A percentile compares a stretch with the other conserved stretches of the same genome.
Conservation (phyloP, 1,140 invertebrate species). For the Pogonomyrmex barbatus region DNA sequence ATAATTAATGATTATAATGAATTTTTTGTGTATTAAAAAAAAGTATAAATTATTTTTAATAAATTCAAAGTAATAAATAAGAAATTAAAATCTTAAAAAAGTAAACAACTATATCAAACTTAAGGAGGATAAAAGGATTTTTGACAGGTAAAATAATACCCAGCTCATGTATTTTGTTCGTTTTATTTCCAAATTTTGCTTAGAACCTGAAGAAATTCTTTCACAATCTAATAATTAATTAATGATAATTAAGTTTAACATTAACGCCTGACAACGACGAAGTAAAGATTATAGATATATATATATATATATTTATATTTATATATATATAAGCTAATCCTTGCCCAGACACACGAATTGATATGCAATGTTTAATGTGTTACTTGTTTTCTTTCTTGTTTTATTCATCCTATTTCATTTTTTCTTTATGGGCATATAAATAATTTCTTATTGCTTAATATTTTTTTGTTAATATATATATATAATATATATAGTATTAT, state of each 20-base stretch:
- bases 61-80: background rate
- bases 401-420: conserved; percentile 57
- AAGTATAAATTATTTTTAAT: background rate
- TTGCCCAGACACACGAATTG: conserved; percentile 85
- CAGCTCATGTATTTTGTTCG: conserved; percentile 69
- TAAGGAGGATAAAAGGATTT: background rate
- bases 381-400: conserved; percentile 66
- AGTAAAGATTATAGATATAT: conserved; percentile 82
- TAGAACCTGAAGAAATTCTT: conserved; percentile 85
- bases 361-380: conserved; percentile 84
- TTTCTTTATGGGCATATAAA: conserved; percentile 83
- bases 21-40: background rate
- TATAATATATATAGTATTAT: conserved; percentile 77
- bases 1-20: too few species aligned
- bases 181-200: conserved; percentile 85
- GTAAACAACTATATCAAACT: background rate
- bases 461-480: conserved; percentile 75
- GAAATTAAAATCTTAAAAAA: background rate
- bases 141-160: background rate
- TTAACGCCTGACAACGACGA: conserved; percentile 84
- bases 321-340: conserved; percentile 83
- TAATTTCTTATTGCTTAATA: conserved; percentile 86
- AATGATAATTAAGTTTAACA: conserved; percentile 85
- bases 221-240: conserved; percentile 84
- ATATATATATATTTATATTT: conserved; percentile 74